Evolutionary conservation across 2,888 invertebrate species (phyloP).

Genomic region (Ceramica pisi): DNA sequence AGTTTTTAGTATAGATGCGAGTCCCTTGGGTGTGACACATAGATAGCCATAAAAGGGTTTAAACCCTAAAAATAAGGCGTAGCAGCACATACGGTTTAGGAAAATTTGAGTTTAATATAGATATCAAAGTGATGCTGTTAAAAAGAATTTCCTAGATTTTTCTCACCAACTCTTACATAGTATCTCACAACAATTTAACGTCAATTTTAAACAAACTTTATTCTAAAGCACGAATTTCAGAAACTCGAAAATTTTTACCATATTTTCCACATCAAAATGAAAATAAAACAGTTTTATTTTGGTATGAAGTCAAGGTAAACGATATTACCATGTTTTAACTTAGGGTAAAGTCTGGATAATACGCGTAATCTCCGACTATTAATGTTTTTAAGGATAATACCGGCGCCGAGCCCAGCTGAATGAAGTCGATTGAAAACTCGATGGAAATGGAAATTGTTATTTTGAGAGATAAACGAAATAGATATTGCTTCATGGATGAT

Average conservation of each 20-base stretch:
- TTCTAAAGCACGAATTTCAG: neutral
- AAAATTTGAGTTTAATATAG: neutral
- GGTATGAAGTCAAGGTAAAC: slow-evolving; percentile 36
- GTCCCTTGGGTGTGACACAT: too few species aligned
- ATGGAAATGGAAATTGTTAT: slow-evolving; percentile 41
- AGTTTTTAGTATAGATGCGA: too few species aligned
- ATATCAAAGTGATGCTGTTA: neutral
- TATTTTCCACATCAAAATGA: slow-evolving; percentile 11
- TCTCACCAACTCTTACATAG: neutral
- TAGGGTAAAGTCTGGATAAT: slow-evolving; percentile 36
- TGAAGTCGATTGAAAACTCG: slow-evolving; percentile 44
- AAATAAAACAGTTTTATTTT: slow-evolving; percentile 38
- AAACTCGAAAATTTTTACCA: neutral
- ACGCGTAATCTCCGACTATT: slow-evolving; percentile 51
- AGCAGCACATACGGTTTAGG: too few species aligned
- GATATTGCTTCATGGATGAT: slow-evolving; percentile 18
- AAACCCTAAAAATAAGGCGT: too few species aligned
- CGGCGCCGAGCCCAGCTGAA: neutral
- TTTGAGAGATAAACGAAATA: slow-evolving; percentile 36
- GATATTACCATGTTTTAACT: slow-evolving; percentile 39
- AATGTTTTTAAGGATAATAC: slow-evolving; percentile 57
- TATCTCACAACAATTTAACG: neutral
- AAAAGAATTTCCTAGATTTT: neutral
- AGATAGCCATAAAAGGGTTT: too few species aligned
- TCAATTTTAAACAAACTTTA: neutral